phyloP scores from a whole-genome alignment of 1,140 invertebrate genomes.

The Eufriesea mexicana region DNA sequence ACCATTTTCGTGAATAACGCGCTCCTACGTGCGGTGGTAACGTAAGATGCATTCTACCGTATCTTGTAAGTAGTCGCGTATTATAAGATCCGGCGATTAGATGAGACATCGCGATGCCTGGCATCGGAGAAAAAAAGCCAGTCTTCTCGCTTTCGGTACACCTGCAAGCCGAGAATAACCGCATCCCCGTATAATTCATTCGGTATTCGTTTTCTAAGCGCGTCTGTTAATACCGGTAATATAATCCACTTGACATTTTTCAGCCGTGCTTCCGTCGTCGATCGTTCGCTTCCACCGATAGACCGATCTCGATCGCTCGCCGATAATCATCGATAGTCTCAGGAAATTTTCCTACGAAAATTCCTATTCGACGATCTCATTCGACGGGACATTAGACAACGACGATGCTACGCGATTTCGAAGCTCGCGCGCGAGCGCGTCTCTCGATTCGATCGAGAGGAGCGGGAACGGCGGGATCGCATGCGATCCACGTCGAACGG shows the following conservation, averaged over 20 bases:
- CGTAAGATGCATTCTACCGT: slow-evolving; percentile 59
- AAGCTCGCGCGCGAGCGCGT: neutral
- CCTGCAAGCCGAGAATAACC: slow-evolving; percentile 26
- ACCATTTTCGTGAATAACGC: slow-evolving; percentile 68
- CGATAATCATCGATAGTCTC: too few relatives aligned
- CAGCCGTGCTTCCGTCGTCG: neutral
- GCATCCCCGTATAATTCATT: slow-evolving; percentile 23
- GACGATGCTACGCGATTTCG: neutral
- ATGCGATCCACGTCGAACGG: slow-evolving; percentile 6
- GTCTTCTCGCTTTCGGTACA: slow-evolving; percentile 23
- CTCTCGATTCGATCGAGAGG: slow-evolving; percentile 1
- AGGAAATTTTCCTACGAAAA: neutral
- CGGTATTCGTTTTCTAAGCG: slow-evolving; percentile 32
- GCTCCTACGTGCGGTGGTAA: slow-evolving; percentile 53
- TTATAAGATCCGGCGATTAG: slow-evolving; percentile 59
- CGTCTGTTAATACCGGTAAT: slow-evolving; percentile 21
- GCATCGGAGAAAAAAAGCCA: slow-evolving; percentile 10
- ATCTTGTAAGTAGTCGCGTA: slow-evolving; percentile 55
- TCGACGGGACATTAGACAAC: neutral
- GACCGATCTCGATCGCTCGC: neutral
- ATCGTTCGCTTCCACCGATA: neutral
- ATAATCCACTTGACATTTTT: slow-evolving; percentile 19
- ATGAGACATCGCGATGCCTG: slow-evolving; percentile 22
- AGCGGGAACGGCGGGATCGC: neutral
- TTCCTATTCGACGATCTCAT: too few relatives aligned